These are phyloP conservation scores for Meiosimyza platycephala DNA, from an alignment of 2,888 invertebrate genomes.

Conservation along the genomic window DNA sequence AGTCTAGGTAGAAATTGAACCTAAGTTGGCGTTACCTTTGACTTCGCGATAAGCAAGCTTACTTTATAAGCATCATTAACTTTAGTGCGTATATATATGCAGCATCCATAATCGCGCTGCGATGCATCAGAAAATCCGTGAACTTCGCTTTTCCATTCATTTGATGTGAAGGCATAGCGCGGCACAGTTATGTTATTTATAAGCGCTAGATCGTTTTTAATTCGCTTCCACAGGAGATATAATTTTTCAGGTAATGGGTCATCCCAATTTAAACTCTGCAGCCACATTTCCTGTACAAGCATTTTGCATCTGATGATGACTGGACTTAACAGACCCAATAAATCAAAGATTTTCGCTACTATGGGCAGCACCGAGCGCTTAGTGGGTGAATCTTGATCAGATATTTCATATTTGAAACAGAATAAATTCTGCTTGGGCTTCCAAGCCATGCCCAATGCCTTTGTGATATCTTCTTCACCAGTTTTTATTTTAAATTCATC, in stretches of 20 bases:
- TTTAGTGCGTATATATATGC: background rate
- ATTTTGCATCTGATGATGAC: too few species aligned
- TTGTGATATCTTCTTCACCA: too few species aligned
- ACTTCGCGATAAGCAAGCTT: slow-evolving; percentile 1
- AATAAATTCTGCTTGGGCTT: background rate
- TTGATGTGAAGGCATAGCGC: background rate
- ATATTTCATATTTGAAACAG: too few species aligned
- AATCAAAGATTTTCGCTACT: background rate
- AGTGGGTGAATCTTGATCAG: too few species aligned
- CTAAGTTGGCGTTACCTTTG: slow-evolving; percentile 21
- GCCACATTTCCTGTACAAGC: background rate
- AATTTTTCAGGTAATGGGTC: too few species aligned
- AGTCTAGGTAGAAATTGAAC: slow-evolving; percentile 6
- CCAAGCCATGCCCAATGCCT: background rate
- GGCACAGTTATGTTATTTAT: background rate
- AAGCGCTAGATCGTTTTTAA: too few species aligned
- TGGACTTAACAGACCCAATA: too few species aligned
- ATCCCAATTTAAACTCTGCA: background rate
- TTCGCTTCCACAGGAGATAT: too few species aligned
- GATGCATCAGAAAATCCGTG: slow-evolving; percentile 24
- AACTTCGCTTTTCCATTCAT: background rate
- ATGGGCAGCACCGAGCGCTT: background rate
- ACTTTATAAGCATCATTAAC: background rate
- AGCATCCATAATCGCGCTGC: too few species aligned
- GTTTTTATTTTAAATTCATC: too few species aligned